Conservation (phyloP, 1,140 invertebrate genomes). For the Drosophila pseudoobscura region DNA sequence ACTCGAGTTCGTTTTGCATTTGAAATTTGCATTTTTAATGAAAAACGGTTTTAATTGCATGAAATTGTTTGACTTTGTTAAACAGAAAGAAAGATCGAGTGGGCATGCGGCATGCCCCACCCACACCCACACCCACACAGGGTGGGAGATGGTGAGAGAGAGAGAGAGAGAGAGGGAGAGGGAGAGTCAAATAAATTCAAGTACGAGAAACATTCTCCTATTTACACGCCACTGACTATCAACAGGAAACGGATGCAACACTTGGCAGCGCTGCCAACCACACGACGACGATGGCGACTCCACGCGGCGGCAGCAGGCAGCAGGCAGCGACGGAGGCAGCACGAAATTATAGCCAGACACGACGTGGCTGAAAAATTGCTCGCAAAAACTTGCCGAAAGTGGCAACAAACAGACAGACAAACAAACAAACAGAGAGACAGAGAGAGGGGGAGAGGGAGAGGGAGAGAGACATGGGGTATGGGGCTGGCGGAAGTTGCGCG, state of each 20-base stretch:
- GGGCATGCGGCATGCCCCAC: neutral
- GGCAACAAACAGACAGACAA: slow-evolving; percentile 62
- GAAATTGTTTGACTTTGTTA: slow-evolving; percentile 81
- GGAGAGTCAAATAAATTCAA: slow-evolving; percentile 59
- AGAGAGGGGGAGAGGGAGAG: slow-evolving; percentile 29
- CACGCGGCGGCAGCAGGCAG: neutral
- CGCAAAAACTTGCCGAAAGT: slow-evolving; percentile 64
- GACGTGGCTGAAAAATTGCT: slow-evolving; percentile 67
- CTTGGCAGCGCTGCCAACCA: slow-evolving; percentile 74
- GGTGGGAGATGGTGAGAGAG: neutral
- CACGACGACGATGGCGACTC: slow-evolving; percentile 34
- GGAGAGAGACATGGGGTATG: neutral
- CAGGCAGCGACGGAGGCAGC: slow-evolving; percentile 11
- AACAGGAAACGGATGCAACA: slow-evolving; percentile 76
- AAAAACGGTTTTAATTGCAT: slow-evolving; percentile 81
- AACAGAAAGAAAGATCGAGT: slow-evolving; percentile 54
- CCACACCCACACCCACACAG: neutral
- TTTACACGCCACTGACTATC: slow-evolving; percentile 75
- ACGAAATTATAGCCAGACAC: slow-evolving; percentile 70
- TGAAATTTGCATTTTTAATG: slow-evolving; percentile 82
- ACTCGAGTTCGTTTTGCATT: slow-evolving; percentile 78
- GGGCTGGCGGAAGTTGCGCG: slow-evolving; percentile 8
- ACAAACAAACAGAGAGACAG: slow-evolving; percentile 33
- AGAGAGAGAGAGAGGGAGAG: neutral
- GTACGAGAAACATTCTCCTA: slow-evolving; percentile 63